Conservation (phyloP, 37 sponge, comb jelly and placozoan species). For the Spongilla lacustris region DNA sequence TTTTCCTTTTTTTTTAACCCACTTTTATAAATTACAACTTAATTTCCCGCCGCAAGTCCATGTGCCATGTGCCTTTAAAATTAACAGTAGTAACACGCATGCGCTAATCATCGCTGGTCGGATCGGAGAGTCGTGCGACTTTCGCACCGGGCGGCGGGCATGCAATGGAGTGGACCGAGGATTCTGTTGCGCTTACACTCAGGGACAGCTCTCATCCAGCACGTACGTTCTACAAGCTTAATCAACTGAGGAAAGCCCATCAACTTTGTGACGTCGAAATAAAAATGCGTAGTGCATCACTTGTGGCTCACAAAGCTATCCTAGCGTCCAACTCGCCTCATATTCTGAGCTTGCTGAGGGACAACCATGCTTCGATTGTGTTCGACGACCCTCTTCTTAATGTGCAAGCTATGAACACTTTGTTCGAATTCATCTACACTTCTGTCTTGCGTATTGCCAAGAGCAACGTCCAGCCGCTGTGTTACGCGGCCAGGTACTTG, state of each 20-base stretch:
- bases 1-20: no score
- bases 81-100: no score
- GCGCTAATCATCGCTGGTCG: no score
- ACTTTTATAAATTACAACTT: no score
- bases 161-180: conserved; percentile 18
- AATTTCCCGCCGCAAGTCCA: background rate
- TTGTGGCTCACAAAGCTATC: conserved; percentile 35
- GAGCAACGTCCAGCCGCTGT: conserved; percentile 20
- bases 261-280: conserved; percentile 47
- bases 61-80: no score
- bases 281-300: background rate
- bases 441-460: conserved; percentile 30
- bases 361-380: background rate
- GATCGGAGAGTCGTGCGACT: background rate
- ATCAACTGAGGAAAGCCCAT: conserved; percentile 15
- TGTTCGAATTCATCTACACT: conserved; percentile 50
- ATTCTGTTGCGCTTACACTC: conserved; percentile 25
- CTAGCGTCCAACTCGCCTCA: conserved; percentile 40
- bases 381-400: conserved; percentile 7
- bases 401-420: conserved; percentile 12
- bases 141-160: background rate
- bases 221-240: conserved; percentile 15
- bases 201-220: conserved; percentile 33
- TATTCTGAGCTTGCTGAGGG: background rate
- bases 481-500: conserved; percentile 16